Evolutionary conservation across 2,888 invertebrate species (phyloP).

Genomic region (Entomobrya multifasciata): DNA sequence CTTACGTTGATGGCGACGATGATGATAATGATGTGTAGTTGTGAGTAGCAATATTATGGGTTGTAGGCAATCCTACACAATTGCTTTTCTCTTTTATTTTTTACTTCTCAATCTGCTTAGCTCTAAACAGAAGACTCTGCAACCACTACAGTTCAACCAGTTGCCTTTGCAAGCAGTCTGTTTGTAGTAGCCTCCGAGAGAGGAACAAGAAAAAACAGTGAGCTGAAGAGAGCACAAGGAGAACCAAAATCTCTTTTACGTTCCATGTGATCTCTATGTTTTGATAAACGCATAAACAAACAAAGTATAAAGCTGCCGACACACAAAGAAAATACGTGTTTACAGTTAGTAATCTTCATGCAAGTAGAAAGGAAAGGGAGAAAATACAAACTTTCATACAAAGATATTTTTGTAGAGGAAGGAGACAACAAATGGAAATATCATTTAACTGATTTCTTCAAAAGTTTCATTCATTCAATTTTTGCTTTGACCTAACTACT

Average conservation of each 20-base stretch:
- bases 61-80: slow-evolving; percentile 37
- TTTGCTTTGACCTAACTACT: slow-evolving; percentile 52
- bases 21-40: background rate
- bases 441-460: slow-evolving; percentile 3
- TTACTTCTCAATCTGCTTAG: background rate
- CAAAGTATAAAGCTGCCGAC: background rate
- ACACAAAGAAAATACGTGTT: background rate
- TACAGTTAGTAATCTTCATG: slow-evolving; percentile 4
- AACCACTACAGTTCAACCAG: slow-evolving; percentile 61
- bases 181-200: slow-evolving; percentile 63
- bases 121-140: background rate
- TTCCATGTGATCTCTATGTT: slow-evolving; percentile 63
- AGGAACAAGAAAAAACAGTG: slow-evolving; percentile 58
- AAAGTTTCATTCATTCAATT: slow-evolving; percentile 36
- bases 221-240: background rate
- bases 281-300: slow-evolving; percentile 4
- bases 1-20: background rate
- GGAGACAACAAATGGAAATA: background rate
- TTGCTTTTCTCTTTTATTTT: slow-evolving; percentile 19
- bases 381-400: background rate
- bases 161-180: slow-evolving; percentile 65
- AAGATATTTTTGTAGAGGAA: background rate
- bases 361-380: background rate
- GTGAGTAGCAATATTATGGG: slow-evolving; percentile 15
- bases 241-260: slow-evolving; percentile 8